Evolutionary conservation across 2,888 invertebrate species (phyloP).

Genomic region (Leptopilina syphax): DNA sequence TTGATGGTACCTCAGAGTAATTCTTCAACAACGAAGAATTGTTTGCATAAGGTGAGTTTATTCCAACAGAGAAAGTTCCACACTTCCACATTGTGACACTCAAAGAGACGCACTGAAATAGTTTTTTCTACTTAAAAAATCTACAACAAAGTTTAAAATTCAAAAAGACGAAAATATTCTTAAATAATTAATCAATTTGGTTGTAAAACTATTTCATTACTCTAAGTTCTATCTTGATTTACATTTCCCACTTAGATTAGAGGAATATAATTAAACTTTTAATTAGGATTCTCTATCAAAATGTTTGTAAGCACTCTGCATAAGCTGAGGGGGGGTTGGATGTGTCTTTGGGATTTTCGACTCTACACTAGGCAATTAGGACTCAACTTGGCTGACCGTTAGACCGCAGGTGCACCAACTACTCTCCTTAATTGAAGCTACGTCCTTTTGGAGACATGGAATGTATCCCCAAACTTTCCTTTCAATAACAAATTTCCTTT

Average conservation of each 20-base stretch:
- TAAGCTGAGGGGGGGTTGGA: constrained; percentile 2
- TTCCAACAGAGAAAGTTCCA: not conserved
- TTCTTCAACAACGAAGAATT: constrained; percentile 31
- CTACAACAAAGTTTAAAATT: too few species aligned
- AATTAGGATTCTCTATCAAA: not conserved
- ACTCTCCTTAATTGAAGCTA: constrained; percentile 31
- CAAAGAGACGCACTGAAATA: too few species aligned
- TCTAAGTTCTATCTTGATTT: too few species aligned
- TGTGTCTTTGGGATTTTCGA: constrained; percentile 35
- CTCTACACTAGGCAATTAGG: constrained; percentile 28
- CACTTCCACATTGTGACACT: too few species aligned
- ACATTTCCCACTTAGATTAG: too few species aligned
- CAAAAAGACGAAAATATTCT: too few species aligned
- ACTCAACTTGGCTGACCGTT: constrained; percentile 18
- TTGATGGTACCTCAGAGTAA: constrained; percentile 17
- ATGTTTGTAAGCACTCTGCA: not conserved
- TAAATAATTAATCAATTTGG: not conserved
- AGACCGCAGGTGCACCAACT: constrained; percentile 6
- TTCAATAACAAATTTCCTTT: not conserved
- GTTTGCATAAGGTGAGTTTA: constrained; percentile 8
- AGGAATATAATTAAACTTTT: not conserved
- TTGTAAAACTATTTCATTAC: not conserved
- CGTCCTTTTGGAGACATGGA: not conserved
- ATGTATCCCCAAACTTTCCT: not conserved
- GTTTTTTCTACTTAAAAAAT: too few species aligned